Base-by-base conservation (phyloP, 2,888 invertebrate species). In the Acrocyrtus sp. region DNA sequence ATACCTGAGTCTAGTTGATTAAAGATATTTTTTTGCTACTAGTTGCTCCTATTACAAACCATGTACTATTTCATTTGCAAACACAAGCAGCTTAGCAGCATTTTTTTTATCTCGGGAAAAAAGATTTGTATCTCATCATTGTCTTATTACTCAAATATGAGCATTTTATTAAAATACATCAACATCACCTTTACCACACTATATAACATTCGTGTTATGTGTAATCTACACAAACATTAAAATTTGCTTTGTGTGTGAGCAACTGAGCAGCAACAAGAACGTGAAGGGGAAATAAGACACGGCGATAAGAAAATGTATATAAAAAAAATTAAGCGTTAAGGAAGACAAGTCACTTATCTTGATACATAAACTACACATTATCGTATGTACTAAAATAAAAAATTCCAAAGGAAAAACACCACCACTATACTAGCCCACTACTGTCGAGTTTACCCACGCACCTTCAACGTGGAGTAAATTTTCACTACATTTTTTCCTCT, bases 61-160 rank as follows among this genome's bases (percentile, higher is more conserved):
- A 34, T 34, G 34, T 34, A 5, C 34, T 8, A 34, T 12, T 34
- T 34, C n/a, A n/a, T n/a, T n/a, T n/a, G n/a, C n/a, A n/a, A n/a
- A n/a, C n/a, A n/a, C n/a, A n/a, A n/a, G n/a, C n/a, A n/a, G n/a
- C n/a, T n/a, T n/a, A n/a, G n/a, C n/a, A n/a, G n/a, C n/a, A n/a
- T n/a, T n/a, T n/a, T n/a, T 34, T 8, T 17, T 47, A 41, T 63
- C 63, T 54, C 53, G 27, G 19, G 27, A 63, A 51, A 63, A 34
- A 34, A 34, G 34, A 34, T 34, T 63, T 26, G 19, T 53, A 63
- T 63, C 63, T 12, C 62, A 50, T 61, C 29, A n/a, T 61, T 61
- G 61, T 53, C 51, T 63, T 63, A 63, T 53, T 63, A 63, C 63
- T 53, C 63, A 63, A 63, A 63, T 63, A 63, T 63, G 53, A 63